A percentile compares a stretch with the other conserved stretches of the same genome.
Conservation (phyloP, 1,140 invertebrate genomes). For the Macrobrachium rosenbergii region DNA sequence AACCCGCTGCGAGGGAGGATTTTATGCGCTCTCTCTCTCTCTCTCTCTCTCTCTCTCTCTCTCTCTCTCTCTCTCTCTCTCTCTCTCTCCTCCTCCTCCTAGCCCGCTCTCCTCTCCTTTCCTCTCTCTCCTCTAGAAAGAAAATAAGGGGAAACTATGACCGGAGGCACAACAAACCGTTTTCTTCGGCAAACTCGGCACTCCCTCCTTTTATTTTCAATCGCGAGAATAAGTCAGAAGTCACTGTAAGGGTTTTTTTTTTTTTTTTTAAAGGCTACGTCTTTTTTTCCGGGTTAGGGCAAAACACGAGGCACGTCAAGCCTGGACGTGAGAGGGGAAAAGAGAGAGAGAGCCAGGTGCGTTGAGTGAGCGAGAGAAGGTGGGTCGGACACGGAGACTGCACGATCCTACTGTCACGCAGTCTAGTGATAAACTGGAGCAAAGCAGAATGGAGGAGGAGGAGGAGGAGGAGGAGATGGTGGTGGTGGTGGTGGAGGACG, state of each 20-base stretch:
- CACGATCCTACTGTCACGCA: conserved; percentile 22
- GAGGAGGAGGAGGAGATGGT: neutral
- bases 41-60: neutral
- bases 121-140: neutral
- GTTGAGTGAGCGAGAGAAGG: conserved; percentile 15
- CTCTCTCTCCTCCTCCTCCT: too few relatives aligned
- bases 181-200: too few relatives aligned
- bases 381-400: conserved; percentile 21
- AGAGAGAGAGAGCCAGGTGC: conserved; percentile 6
- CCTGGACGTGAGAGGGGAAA: neutral
- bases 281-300: too few relatives aligned
- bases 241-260: too few relatives aligned
- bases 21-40: neutral
- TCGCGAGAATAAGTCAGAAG: too few relatives aligned
- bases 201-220: too few relatives aligned
- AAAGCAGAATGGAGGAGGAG: conserved; percentile 6
- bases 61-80: neutral
- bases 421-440: conserved; percentile 29
- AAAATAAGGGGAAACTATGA: too few relatives aligned
- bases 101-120: too few relatives aligned
- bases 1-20: neutral
- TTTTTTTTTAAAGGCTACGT: too few relatives aligned
- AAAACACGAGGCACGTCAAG: too few relatives aligned
- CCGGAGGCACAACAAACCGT: too few relatives aligned
- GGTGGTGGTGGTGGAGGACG: neutral